Evolutionary conservation across 2,113 vertebrate genomes (phyloP).

Genomic region (Antidorcas marsupialis): DNA sequence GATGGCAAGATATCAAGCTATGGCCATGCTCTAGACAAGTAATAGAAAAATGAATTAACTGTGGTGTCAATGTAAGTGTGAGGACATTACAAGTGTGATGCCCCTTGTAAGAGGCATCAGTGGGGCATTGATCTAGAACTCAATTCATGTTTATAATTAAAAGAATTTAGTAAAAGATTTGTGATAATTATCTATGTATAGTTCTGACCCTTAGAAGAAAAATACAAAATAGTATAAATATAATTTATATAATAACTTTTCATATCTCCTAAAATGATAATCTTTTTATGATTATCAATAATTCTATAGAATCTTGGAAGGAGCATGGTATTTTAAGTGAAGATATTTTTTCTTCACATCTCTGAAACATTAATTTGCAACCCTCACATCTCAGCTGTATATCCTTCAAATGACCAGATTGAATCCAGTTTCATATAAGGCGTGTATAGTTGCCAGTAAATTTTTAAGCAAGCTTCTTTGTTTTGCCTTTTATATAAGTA

Average conservation of each 20-base stretch:
- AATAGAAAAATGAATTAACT: neutral
- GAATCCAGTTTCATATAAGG: neutral
- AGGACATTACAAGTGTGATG: no score
- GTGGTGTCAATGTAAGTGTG: neutral
- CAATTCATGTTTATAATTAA: neutral
- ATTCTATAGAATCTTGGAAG: neutral
- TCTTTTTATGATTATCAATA: neutral
- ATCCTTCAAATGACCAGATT: neutral
- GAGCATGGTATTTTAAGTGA: neutral
- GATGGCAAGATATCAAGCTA: slow-evolving; percentile 65
- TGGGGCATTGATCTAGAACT: neutral
- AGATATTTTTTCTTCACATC: neutral
- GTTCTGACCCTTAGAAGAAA: neutral
- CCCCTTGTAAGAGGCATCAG: neutral
- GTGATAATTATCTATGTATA: slow-evolving; percentile 26
- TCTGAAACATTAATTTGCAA: slow-evolving; percentile 28
- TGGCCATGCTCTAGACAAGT: slow-evolving; percentile 9
- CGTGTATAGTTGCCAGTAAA: neutral
- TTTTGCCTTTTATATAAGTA: slow-evolving; percentile 27
- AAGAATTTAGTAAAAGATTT: slow-evolving; percentile 6
- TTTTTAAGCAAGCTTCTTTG: neutral
- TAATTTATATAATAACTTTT: neutral
- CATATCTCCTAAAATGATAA: neutral
- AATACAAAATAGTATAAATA: neutral
- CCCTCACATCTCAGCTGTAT: slow-evolving; percentile 59